phyloP scores from a whole-genome alignment of 2,888 invertebrate genomes.

The Drosophila helvetica region DNA sequence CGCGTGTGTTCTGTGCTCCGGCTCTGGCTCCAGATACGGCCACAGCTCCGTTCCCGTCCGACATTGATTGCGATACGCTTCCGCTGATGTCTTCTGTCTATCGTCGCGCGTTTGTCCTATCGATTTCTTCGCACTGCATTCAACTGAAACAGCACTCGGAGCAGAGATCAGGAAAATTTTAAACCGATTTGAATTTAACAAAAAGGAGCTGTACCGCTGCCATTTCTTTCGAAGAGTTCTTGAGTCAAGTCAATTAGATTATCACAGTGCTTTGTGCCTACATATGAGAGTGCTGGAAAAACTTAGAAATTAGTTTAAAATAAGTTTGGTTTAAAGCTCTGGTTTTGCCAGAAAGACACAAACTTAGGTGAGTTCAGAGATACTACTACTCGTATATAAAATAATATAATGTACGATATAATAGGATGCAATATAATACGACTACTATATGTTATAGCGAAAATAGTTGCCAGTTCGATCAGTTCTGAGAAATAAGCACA shows the following conservation, averaged over 20 bases:
- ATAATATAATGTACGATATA: too few species aligned
- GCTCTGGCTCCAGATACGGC: conserved; percentile 46
- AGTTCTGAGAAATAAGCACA: too few species aligned
- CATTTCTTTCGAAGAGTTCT: background rate
- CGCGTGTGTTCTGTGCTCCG: conserved; percentile 71
- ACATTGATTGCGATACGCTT: conserved; percentile 17
- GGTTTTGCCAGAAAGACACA: conserved; percentile 1
- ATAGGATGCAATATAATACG: too few species aligned
- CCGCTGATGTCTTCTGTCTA: conserved; percentile 31
- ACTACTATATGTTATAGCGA: background rate
- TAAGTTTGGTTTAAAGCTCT: conserved; percentile 14
- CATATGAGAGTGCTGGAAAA: conserved; percentile 27
- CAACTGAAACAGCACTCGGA: conserved; percentile 28
- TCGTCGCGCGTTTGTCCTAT: conserved; percentile 27
- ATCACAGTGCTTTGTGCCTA: conserved; percentile 26
- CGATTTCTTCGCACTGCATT: conserved; percentile 5
- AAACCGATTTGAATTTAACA: conserved; percentile 8
- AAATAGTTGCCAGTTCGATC: too few species aligned
- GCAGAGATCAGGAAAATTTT: conserved; percentile 15
- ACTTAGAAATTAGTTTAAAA: conserved; percentile 20
- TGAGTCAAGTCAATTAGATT: conserved; percentile 1
- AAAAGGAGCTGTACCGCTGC: background rate
- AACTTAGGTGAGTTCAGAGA: conserved; percentile 10
- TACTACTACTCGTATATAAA: too few species aligned
- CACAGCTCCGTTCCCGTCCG: conserved; percentile 21